Evolutionary conservation across 2,888 invertebrate species (phyloP).

Genomic region (Pollenia labialis): DNA sequence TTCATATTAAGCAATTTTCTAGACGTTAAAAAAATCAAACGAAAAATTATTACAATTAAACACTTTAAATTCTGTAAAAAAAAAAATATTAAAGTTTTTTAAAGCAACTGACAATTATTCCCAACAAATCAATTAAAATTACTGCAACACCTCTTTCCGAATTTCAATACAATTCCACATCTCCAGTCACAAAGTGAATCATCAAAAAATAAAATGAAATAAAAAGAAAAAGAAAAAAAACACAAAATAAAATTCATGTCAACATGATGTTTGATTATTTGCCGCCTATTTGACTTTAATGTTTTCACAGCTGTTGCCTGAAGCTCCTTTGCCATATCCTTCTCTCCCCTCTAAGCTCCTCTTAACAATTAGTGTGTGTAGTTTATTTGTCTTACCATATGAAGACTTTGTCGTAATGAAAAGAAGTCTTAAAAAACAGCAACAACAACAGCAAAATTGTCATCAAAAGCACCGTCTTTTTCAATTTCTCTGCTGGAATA

Average conservation of each 20-base stretch:
- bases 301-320: constrained; percentile 70
- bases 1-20: constrained; percentile 41
- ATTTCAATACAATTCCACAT: constrained; percentile 11
- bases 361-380: constrained; percentile 29
- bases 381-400: constrained; percentile 34
- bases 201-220: constrained; percentile 54
- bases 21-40: neutral
- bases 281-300: constrained; percentile 73
- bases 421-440: constrained; percentile 1
- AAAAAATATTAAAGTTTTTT: neutral
- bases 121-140: constrained; percentile 65
- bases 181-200: constrained; percentile 62
- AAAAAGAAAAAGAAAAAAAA: neutral
- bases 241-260: constrained; percentile 31
- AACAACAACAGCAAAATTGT: constrained; percentile 55
- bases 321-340: neutral
- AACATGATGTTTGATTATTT: constrained; percentile 70
- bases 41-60: constrained; percentile 17
- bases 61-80: neutral
- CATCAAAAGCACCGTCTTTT: constrained; percentile 72
- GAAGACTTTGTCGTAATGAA: constrained; percentile 56
- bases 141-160: constrained; percentile 48
- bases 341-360: neutral
- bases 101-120: constrained; percentile 29
- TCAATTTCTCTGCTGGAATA: constrained; percentile 54